These are phyloP conservation scores for Auanema sp. DNA, from an alignment of 2,888 invertebrate genomes.

Conservation along the genomic window DNA sequence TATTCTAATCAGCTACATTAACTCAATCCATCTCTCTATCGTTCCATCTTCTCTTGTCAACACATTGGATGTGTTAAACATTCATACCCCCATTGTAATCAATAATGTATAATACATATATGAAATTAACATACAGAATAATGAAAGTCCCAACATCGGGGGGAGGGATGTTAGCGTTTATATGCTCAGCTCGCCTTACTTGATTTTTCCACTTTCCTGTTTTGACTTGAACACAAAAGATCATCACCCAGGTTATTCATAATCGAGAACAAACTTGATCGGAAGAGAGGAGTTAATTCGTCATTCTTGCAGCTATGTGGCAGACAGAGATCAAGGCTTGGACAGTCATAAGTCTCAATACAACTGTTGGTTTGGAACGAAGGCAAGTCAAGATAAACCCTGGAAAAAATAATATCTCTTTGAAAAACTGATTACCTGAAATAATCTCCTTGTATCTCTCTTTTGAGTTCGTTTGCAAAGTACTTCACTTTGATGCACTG, in stretches of 20 bases:
- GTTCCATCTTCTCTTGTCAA: no score
- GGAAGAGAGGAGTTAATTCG: background rate
- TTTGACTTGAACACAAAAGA: background rate
- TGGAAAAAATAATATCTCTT: constrained; percentile 2
- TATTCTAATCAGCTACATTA: no score
- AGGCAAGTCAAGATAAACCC: constrained; percentile 4
- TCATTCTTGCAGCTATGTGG: constrained; percentile 3
- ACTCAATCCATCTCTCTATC: no score
- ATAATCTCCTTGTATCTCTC: constrained; percentile 5
- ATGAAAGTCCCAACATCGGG: constrained; percentile 7
- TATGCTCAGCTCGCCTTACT: background rate
- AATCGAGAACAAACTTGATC: constrained; percentile 2
- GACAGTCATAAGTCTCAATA: background rate
- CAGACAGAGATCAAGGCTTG: constrained; percentile 12
- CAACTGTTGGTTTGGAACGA: background rate
- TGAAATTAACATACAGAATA: background rate
- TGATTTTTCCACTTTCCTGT: constrained; percentile 2
- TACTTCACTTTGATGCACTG: constrained; percentile 5
- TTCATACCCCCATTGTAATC: no score
- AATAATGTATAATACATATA: background rate
- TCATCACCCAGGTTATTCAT: background rate
- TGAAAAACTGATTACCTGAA: background rate
- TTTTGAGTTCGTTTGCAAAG: background rate
- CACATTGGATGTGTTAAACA: no score
- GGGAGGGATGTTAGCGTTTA: constrained; percentile 5